Base-by-base conservation (phyloP, 2,888 invertebrate genomes). In the Sicus ferrugineus region DNA sequence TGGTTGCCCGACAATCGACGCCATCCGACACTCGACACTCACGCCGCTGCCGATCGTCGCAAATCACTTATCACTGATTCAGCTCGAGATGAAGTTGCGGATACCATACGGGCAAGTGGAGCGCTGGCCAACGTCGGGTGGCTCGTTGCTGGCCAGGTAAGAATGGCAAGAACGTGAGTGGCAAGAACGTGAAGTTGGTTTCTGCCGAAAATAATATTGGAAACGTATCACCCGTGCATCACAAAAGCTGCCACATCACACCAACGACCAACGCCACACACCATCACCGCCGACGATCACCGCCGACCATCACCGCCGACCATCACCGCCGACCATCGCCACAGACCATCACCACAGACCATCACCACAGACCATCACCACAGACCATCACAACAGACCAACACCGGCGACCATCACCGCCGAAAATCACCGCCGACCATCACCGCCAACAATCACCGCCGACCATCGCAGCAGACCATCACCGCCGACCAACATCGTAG, bases 71-170 rank as follows among this genome's bases (percentile, higher is more conserved):
- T 71, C 71, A 62, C 30, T 38, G 71, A 69, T 67, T 63, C 68
- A 68, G 63, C 71, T 52, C 52, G 63, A 65, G 69, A 69, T 69
- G 50, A 71, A 71, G 66, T 66, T 68, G 63, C n/a, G n/a, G n/a
- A n/a, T 67, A 54, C 62, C 64, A 67, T 14, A 31, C 34, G 19
- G 34, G n/a, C n/a, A 42, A 42, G 14, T n/a, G 42, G 7, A 38
- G 38, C 38, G 38, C 38, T 9, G 6, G 38, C 11, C 38, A n/a
- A 4, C 9, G n/a, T 14, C 11, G n/a, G n/a, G 42, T 42, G 42
- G 5, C 16, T n/a, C 4, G 42, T n/a, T 7, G 42, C 5, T 42
- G 42, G 42, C 38, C 42, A 42, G 42, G 42, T 42, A 42, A n/a
- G 23, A 1, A 5, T 52, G 23, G 52, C 52, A 52, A 38, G 14